Percentiles rank a stretch among this genome's conserved stretches.
These are phyloP conservation scores for Hirtodrosophila duncani DNA, from an alignment of 2,888 invertebrate genomes.

Conservation along the genomic window DNA sequence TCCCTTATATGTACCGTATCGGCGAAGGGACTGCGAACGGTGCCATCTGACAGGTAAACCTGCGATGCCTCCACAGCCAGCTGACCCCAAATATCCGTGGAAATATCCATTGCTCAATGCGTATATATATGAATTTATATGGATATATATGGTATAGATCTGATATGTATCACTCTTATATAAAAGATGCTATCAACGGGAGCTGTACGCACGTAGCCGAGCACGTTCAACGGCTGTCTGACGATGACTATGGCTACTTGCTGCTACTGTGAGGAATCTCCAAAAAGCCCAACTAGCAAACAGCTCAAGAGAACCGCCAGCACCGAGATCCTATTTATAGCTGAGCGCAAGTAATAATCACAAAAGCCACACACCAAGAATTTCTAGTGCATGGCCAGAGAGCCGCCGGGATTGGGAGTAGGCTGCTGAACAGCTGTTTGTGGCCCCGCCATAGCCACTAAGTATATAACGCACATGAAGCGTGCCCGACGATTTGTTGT, in stretches of 20 bases:
- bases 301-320: slow-evolving; percentile 51
- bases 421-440: slow-evolving; percentile 21
- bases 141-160: slow-evolving; percentile 22
- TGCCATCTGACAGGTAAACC: slow-evolving; percentile 90
- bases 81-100: slow-evolving; percentile 92
- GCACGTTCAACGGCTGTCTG: slow-evolving; percentile 53
- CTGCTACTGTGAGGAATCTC: slow-evolving; percentile 65
- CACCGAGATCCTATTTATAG: slow-evolving; percentile 53
- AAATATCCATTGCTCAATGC: slow-evolving; percentile 81
- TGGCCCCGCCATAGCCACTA: slow-evolving; percentile 13
- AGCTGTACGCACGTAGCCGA: slow-evolving; percentile 38
- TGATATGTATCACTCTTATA: slow-evolving; percentile 47
- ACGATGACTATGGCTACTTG: slow-evolving; percentile 53
- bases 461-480: slow-evolving; percentile 2
- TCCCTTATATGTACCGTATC: slow-evolving; percentile 84
- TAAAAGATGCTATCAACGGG: slow-evolving; percentile 44
- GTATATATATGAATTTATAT: slow-evolving; percentile 1
- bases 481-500: too few relatives aligned
- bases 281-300: slow-evolving; percentile 47
- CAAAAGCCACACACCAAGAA: slow-evolving; percentile 31
- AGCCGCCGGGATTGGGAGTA: slow-evolving; percentile 31
- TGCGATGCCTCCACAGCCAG: slow-evolving; percentile 91
- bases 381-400: slow-evolving; percentile 47
- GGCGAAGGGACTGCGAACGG: slow-evolving; percentile 89
- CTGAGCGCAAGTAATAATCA: slow-evolving; percentile 55